Base-by-base conservation (phyloP, 2,797 vertebrate species). In the Myoxocephalus aenaeus region DNA sequence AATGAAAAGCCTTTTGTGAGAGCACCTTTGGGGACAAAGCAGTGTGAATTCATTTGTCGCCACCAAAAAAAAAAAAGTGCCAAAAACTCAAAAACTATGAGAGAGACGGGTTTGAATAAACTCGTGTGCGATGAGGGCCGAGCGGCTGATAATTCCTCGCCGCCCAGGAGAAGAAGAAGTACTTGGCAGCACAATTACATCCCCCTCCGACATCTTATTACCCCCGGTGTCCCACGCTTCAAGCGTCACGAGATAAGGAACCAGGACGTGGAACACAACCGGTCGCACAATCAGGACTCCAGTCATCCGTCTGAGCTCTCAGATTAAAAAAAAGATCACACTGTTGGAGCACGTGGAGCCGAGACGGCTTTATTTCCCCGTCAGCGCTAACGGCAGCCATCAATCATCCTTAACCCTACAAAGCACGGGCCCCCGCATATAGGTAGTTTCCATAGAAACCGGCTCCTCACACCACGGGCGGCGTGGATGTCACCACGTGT, bases 371-470 rank as follows among this genome's bases (percentile, higher is more conserved):
- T 0, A 42, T 1, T 17, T 44, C 4, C 34, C 56, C 5, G 5
- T 64, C 22, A 9, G 70, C 25, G 15, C 71, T 29, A 73, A 78
- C 76, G 40, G 51, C 44, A 66, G 62, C 83, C 9, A 86, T 86
- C 86, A 79, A 78, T 87, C 87, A 76, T 36, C 75, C 50, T 44
- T 64, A 66, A 65, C 57, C 25, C 63, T 65, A 69, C 54, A n/a
- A 67, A 51, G 38, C 72, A 25, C 44, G 58, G 58, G 13, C 77
- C 69, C 75, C 40, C 46, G 5, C 76, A 75, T 76, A 75, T 50
- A 68, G 53, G 73, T 53, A 70, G 90, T 91, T 86, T 66, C 89
- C 75, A 91, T 89, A 75, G 89, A 70, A 89, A 91, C 92, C 34
- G 46, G 59, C 68, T 79, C 65, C 56, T 85, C 72, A 65, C 70